phyloP scores from a whole-genome alignment of 2,113 vertebrate genomes.

The Carlito syrichta region DNA sequence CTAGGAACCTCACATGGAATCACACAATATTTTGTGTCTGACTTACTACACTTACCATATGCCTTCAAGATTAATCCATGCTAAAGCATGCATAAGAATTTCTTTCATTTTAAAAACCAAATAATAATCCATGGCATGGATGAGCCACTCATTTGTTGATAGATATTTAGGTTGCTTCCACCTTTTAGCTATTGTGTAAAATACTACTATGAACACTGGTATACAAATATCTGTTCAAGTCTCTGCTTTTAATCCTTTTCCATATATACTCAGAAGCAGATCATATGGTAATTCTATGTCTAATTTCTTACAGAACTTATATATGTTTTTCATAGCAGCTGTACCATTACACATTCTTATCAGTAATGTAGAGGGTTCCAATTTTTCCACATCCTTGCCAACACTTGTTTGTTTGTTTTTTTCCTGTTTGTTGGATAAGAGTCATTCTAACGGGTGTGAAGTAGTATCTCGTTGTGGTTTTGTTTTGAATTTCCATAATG shows the following conservation, averaged over 20 bases:
- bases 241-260: neutral
- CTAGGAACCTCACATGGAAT: fast-evolving
- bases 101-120: neutral
- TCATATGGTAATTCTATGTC: neutral
- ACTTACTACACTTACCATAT: fast-evolving
- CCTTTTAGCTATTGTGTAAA: neutral
- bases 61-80: too few species aligned
- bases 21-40: neutral
- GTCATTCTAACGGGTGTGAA: neutral
- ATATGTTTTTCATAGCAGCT: fast-evolving
- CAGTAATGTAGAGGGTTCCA: neutral
- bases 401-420: too few species aligned
- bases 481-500: neutral
- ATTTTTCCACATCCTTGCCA: neutral
- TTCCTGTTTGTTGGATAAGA: neutral
- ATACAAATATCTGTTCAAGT: neutral
- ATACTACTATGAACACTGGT: neutral
- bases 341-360: neutral
- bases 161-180: too few species aligned
- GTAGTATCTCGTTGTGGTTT: neutral
- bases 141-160: fast-evolving
- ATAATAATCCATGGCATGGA: neutral
- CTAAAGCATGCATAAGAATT: too few species aligned
- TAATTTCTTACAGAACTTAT: neutral
- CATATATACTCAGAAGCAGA: neutral